Conservation (phyloP, 1,140 invertebrate species). For the Diachasma alloeum region DNA sequence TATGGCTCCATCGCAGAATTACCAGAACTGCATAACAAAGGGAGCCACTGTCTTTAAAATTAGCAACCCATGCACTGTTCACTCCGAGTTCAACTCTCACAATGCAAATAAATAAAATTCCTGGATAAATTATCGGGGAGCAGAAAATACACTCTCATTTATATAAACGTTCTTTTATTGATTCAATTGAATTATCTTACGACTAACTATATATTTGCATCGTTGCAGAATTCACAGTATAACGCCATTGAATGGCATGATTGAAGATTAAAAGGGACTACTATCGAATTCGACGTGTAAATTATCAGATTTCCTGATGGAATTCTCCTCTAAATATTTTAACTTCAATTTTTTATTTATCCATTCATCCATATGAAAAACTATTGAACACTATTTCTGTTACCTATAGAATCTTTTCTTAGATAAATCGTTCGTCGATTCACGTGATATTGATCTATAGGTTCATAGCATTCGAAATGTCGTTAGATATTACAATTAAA, state of each 20-base stretch:
- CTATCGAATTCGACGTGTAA: slow-evolving; percentile 7
- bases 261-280: slow-evolving; percentile 16
- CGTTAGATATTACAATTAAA: slow-evolving; percentile 10
- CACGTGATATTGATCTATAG: not conserved
- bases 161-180: slow-evolving; percentile 38
- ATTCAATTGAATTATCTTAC: slow-evolving; percentile 36
- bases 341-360: not conserved
- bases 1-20: too few relatives aligned
- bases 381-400: slow-evolving; percentile 9
- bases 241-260: slow-evolving; percentile 33
- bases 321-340: not conserved
- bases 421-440: not conserved
- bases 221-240: slow-evolving; percentile 35
- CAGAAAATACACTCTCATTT: slow-evolving; percentile 13
- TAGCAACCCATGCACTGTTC: too few relatives aligned
- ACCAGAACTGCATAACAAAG: too few relatives aligned
- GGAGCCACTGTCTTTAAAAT: too few relatives aligned
- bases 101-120: too few relatives aligned
- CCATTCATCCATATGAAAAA: slow-evolving; percentile 1
- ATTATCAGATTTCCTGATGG: not conserved
- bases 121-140: not conserved
- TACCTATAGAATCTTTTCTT: not conserved
- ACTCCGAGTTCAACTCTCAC: too few relatives aligned
- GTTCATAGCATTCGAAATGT: not conserved
- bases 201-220: slow-evolving; percentile 41